A percentile compares a stretch with the other conserved stretches of the same genome.
Conservation (phyloP, 2,888 invertebrate genomes). For the Perizoma flavofasciatum region DNA sequence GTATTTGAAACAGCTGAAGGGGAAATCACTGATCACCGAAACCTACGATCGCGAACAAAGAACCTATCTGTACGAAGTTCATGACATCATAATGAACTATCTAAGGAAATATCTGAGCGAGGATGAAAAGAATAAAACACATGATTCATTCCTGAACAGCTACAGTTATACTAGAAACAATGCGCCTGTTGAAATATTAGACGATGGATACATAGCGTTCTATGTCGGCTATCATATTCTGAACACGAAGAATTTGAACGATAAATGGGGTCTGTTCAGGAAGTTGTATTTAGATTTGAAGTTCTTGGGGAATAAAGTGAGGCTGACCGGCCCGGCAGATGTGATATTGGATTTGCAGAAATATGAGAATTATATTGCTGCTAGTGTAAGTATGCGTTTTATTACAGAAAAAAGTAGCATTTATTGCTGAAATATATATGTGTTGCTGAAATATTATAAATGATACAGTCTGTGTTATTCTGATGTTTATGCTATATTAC, state of each 20-base stretch:
- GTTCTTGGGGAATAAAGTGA: constrained; percentile 88
- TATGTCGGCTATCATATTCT: constrained; percentile 89
- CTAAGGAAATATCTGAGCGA: constrained; percentile 75
- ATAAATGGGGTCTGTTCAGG: constrained; percentile 81
- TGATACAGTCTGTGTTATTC: no score
- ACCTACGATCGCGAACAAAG: constrained; percentile 84
- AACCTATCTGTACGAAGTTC: constrained; percentile 88
- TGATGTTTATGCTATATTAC: no score
- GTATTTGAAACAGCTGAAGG: constrained; percentile 85
- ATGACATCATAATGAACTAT: constrained; percentile 87
- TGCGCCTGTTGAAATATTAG: constrained; percentile 83
- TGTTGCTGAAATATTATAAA: no score
- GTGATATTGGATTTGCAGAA: constrained; percentile 86
- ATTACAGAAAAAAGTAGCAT: neutral
- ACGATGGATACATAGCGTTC: constrained; percentile 89
- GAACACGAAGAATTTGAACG: constrained; percentile 71
- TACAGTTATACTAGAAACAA: constrained; percentile 81
- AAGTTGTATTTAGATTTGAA: constrained; percentile 86
- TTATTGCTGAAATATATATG: no score
- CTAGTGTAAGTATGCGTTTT: constrained; percentile 66
- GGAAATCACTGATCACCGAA: constrained; percentile 87
- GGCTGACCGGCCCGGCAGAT: constrained; percentile 87
- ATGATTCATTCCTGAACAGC: constrained; percentile 83
- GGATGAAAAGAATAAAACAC: constrained; percentile 76
- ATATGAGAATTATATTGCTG: constrained; percentile 84